Percentiles rank a stretch among this genome's conserved stretches.
These are phyloP conservation scores for Eolophus roseicapilla DNA, from an alignment of 2,113 vertebrate species.

Conservation along the genomic window DNA sequence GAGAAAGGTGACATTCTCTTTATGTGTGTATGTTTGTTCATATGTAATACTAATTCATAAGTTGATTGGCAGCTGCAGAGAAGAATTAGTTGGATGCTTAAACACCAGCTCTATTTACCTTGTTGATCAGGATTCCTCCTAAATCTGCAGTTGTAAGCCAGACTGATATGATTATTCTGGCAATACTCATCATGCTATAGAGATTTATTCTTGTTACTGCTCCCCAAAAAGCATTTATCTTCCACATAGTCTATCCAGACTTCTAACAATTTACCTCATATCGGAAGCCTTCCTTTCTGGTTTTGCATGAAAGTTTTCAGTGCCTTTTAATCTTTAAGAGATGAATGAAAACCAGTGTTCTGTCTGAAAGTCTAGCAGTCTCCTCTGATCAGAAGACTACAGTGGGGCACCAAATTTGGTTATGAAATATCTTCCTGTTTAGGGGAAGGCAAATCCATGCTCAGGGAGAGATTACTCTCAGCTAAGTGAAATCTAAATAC, in stretches of 20 bases:
- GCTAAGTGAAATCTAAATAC: not conserved
- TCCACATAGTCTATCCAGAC: not conserved
- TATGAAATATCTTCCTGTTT: not conserved
- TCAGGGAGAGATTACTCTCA: not conserved
- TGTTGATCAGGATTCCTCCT: not conserved
- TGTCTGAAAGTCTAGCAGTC: not conserved
- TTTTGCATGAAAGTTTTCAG: not conserved
- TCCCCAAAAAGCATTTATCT: not conserved
- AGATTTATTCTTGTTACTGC: not conserved
- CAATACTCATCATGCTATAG: not conserved
- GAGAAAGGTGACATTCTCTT: not conserved
- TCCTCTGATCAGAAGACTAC: not conserved
- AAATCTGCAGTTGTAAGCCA: not conserved
- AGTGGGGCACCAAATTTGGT: not conserved
- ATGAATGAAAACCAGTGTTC: not conserved
- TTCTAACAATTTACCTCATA: not conserved
- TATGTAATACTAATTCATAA: not conserved
- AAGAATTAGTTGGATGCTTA: not conserved
- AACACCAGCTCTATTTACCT: not conserved
- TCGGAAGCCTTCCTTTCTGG: not conserved
- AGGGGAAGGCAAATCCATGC: not conserved
- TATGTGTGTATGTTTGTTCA: not conserved
- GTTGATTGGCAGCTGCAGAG: not conserved
- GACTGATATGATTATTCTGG: not conserved
- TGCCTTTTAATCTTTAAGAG: not conserved